Evolutionary conservation across 2,797 vertebrate genomes (phyloP).

Genomic region (Bovichtus diacanthus): DNA sequence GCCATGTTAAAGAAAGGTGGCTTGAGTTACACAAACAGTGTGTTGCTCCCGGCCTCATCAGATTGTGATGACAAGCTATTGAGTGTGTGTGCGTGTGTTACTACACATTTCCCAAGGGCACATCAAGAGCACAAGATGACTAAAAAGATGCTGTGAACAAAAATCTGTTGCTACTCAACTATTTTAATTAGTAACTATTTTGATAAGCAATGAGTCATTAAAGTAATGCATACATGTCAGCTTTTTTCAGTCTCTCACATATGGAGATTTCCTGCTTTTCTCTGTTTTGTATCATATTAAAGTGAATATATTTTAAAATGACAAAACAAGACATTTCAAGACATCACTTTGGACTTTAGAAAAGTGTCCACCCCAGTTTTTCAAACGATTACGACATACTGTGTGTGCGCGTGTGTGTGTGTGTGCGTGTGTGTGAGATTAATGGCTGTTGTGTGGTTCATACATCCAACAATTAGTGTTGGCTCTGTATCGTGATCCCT

Average conservation of each 20-base stretch:
- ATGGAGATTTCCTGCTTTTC: too few relatives aligned
- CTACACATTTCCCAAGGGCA: too few relatives aligned
- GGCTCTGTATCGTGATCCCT: slow-evolving; percentile 52
- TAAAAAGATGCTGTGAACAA: slow-evolving; percentile 15
- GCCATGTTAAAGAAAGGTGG: not conserved
- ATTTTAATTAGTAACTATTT: too few relatives aligned
- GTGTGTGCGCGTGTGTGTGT: not conserved
- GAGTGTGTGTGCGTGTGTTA: not conserved
- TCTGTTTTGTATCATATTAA: too few relatives aligned
- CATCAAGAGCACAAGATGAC: not conserved
- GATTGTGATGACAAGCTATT: not conserved
- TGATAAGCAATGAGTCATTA: too few relatives aligned
- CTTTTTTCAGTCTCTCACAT: too few relatives aligned
- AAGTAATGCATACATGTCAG: too few relatives aligned
- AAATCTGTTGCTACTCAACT: not conserved
- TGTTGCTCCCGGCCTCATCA: not conserved
- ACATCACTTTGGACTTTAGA: too few relatives aligned
- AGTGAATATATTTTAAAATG: too few relatives aligned
- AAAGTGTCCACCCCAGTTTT: too few relatives aligned
- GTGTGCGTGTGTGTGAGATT: slow-evolving; percentile 3
- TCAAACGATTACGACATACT: too few relatives aligned
- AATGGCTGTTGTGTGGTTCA: slow-evolving; percentile 18
- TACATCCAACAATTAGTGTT: slow-evolving; percentile 36
- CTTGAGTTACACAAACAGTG: not conserved
- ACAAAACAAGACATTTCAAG: too few relatives aligned